Base-by-base conservation (phyloP, 2,888 invertebrate species). In the Galerucella nymphaeae region DNA sequence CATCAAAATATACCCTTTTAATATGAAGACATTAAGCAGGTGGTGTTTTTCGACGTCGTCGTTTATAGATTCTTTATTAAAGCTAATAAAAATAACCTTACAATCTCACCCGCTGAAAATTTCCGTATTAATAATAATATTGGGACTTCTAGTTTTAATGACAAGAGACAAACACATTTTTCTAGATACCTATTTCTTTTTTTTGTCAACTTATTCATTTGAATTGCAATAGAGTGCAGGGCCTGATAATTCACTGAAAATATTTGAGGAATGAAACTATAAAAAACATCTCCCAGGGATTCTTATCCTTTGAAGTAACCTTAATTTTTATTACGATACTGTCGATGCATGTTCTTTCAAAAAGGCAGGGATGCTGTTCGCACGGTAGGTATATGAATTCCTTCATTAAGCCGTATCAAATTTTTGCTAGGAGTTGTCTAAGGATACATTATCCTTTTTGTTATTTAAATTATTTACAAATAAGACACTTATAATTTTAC, bases 381-480 rank as follows among this genome's bases (percentile, higher is more conserved):
- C 66, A 66, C 55, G 55, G 66, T 66, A 66, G 55, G 66, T 66
- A 66, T 66, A 55, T 55, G 66, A 66, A 66, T 66, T 55, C 42
- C 66, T 55, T 66, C 57, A 66, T 66, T 66, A 66, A 42, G 18
- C 55, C 41, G 66, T 55, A 53, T 57, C 55, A n/a, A 66, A 66
- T 55, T 55, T 66, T 66, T 16, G n/a, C 16, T 66, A 30, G 42
- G 42, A 57, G n/a, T 42, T n/a, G 42, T 38, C 18, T 38, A 16
- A 41, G 61, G 18, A 62, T 62, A 62, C 42, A 62, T 62, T 38
- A n/a, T 18, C 42, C 61, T 42, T 62, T n/a, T 62, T 2, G 5
- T 18, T 11, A 42, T 62, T 18, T 11, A 16, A 41, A 30, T n/a
- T 59, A 30, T 30, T 30, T 30, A 30, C 30, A 8, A 30, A 8